Percentiles rank a stretch among this genome's conserved stretches.
phyloP scores from a whole-genome alignment of 2,797 vertebrate genomes.

The Sebastes matsubarae region DNA sequence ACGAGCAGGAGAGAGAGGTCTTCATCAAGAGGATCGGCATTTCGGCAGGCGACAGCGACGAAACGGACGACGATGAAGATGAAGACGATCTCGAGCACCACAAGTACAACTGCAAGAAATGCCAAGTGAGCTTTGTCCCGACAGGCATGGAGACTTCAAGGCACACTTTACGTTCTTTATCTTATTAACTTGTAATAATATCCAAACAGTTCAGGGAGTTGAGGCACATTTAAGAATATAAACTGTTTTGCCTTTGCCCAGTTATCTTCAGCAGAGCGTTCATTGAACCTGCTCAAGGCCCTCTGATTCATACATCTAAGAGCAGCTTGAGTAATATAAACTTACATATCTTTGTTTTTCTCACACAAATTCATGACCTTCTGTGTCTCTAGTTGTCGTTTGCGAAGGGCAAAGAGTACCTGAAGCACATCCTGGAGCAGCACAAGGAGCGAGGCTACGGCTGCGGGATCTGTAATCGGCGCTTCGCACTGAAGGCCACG shows the following conservation, averaged over 20 bases:
- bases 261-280: neutral
- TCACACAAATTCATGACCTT: neutral
- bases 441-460: constrained; percentile 97
- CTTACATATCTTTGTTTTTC: neutral
- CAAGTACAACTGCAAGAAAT: constrained; percentile 99
- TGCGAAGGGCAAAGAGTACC: constrained; percentile 94
- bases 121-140: constrained; percentile 84
- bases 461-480: constrained; percentile 94
- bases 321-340: too few relatives aligned
- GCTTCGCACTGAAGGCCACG: constrained; percentile 97
- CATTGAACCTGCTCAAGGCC: neutral
- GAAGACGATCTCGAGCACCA: constrained; percentile 91
- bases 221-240: neutral
- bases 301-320: neutral
- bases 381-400: constrained; percentile 87
- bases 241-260: neutral
- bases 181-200: neutral
- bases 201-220: neutral
- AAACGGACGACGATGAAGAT: constrained; percentile 88
- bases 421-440: constrained; percentile 98
- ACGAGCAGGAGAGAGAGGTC: constrained; percentile 94
- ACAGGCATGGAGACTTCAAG: accelerated
- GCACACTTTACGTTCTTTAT: neutral
- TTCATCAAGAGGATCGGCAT: constrained; percentile 99
- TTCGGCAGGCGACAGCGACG: constrained; percentile 91